These are phyloP conservation scores for Tachycineta bicolor DNA, from an alignment of 2,113 vertebrate species.

Conservation along the genomic window DNA sequence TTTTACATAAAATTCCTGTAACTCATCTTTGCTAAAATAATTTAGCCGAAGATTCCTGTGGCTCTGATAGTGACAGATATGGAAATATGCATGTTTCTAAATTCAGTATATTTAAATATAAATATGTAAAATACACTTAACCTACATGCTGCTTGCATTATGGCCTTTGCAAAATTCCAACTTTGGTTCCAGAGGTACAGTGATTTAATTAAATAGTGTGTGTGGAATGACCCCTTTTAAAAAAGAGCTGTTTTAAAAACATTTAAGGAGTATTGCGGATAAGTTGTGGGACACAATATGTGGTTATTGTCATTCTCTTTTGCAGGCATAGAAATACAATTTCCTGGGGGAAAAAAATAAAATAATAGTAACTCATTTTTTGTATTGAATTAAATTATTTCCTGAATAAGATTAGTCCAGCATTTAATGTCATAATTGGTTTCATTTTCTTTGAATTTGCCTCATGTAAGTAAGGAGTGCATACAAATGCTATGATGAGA, in stretches of 20 bases:
- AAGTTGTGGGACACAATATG: neutral
- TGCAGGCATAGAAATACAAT: neutral
- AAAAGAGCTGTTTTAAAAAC: neutral
- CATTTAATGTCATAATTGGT: neutral
- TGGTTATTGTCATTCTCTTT: neutral
- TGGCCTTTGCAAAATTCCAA: neutral
- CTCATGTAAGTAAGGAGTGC: neutral
- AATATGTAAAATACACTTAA: neutral
- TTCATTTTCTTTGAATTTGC: neutral
- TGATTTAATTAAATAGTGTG: neutral
- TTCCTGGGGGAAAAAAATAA: neutral
- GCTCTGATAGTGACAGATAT: neutral
- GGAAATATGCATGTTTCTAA: neutral
- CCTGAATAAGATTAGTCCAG: neutral
- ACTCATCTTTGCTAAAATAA: constrained; percentile 30
- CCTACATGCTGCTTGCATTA: neutral
- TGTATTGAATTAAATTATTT: neutral
- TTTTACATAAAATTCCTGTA: constrained; percentile 41
- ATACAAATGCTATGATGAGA: neutral
- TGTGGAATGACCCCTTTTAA: neutral
- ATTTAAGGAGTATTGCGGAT: neutral
- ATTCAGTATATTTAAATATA: neutral
- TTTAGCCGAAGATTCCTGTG: constrained; percentile 22
- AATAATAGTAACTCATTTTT: neutral
- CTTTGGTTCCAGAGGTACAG: neutral